Evolutionary conservation across 2,797 vertebrate genomes (phyloP).

Genomic region (Melanotaenia boesemani): DNA sequence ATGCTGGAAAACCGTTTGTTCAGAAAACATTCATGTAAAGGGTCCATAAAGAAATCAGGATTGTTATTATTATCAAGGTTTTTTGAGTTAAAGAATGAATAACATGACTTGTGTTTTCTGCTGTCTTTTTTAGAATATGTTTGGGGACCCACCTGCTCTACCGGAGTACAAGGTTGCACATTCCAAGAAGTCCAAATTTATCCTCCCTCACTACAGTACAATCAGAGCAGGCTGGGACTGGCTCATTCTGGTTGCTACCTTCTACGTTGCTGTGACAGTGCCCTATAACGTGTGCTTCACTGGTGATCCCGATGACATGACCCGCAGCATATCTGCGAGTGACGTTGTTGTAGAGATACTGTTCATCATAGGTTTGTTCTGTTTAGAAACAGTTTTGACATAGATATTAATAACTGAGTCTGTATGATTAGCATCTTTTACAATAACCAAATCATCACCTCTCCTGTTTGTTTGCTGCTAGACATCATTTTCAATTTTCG

Average conservation of each 20-base stretch:
- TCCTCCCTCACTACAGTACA: slow-evolving; percentile 97
- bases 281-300: slow-evolving; percentile 99
- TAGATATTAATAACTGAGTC: background rate
- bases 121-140: slow-evolving; percentile 89
- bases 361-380: slow-evolving; percentile 93
- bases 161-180: slow-evolving; percentile 99
- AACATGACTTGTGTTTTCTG: slow-evolving; percentile 1
- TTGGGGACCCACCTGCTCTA: slow-evolving; percentile 93
- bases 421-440: background rate
- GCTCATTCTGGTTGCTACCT: slow-evolving; percentile 96
- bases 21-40: no score
- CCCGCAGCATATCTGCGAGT: slow-evolving; percentile 96
- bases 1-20: no score
- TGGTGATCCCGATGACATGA: slow-evolving; percentile 93
- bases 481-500: slow-evolving; percentile 98
- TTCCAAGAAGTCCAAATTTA: slow-evolving; percentile 97
- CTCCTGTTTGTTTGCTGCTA: slow-evolving; percentile 59
- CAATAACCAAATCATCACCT: background rate
- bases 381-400: background rate
- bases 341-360: slow-evolving; percentile 98
- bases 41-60: no score
- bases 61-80: no score
- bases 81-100: background rate
- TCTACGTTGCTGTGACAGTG: slow-evolving; percentile 98
- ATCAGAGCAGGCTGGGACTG: slow-evolving; percentile 99